Conservation (phyloP, 2,797 vertebrate genomes). For the Manis javanica region DNA sequence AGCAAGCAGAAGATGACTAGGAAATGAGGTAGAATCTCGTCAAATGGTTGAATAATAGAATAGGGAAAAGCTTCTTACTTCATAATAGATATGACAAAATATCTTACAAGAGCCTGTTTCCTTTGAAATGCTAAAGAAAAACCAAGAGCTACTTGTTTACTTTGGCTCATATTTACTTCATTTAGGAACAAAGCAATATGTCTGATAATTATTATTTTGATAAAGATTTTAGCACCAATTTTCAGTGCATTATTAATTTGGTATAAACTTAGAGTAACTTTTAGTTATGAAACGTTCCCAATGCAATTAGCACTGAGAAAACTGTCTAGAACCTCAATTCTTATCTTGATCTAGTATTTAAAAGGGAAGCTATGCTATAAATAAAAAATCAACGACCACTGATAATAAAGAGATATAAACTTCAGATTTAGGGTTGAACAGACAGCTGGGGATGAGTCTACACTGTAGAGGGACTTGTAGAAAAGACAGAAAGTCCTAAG, state of each 20-base stretch:
- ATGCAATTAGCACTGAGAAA: background rate
- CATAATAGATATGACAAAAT: background rate
- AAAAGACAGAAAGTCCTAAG: background rate
- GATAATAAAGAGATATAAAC: background rate
- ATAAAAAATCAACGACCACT: background rate
- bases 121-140: background rate
- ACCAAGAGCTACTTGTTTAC: background rate
- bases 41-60: background rate
- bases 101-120: background rate
- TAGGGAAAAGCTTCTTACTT: background rate
- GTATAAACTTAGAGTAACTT: background rate
- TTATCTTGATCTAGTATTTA: background rate
- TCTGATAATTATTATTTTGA: too few relatives aligned
- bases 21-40: background rate
- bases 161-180: background rate
- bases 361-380: background rate
- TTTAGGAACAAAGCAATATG: background rate
- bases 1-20: background rate
- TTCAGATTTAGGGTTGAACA: background rate
- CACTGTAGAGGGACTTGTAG: background rate
- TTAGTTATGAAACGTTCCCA: background rate
- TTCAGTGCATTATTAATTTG: too few relatives aligned
- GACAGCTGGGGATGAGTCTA: background rate
- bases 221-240: too few relatives aligned
- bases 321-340: background rate